Conservation (phyloP, 2,113 vertebrate genomes). For the Cisticola juncidis region DNA sequence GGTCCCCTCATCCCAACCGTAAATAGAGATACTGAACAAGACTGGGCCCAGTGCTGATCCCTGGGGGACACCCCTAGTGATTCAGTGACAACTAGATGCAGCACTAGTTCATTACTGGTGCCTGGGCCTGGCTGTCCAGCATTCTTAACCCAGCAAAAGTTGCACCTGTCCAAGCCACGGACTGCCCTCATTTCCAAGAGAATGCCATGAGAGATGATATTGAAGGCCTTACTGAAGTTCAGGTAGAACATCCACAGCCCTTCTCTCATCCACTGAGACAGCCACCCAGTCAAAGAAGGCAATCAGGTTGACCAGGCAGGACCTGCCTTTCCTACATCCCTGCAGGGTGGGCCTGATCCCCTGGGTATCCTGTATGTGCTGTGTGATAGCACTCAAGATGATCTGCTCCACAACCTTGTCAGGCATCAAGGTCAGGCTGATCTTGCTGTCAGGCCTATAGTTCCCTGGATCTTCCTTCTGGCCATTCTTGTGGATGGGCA, state of each 20-base stretch:
- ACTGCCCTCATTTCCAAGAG: neutral
- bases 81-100: neutral
- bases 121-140: neutral
- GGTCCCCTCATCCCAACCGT: neutral
- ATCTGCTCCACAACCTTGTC: neutral
- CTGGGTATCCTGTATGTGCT: neutral
- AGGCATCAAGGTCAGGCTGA: neutral
- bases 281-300: neutral
- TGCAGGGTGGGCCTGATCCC: neutral
- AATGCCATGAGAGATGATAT: neutral
- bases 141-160: neutral
- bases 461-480: neutral
- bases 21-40: neutral
- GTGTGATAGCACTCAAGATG: neutral
- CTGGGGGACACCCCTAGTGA: neutral
- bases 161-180: neutral
- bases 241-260: neutral
- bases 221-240: neutral
- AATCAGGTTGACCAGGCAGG: neutral
- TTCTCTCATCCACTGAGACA: no score
- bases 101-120: neutral
- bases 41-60: rapidly evolving
- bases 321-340: neutral
- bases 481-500: neutral
- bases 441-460: neutral